These are phyloP conservation scores for Rynchops niger DNA, from an alignment of 2,113 vertebrate species.

Conservation along the genomic window DNA sequence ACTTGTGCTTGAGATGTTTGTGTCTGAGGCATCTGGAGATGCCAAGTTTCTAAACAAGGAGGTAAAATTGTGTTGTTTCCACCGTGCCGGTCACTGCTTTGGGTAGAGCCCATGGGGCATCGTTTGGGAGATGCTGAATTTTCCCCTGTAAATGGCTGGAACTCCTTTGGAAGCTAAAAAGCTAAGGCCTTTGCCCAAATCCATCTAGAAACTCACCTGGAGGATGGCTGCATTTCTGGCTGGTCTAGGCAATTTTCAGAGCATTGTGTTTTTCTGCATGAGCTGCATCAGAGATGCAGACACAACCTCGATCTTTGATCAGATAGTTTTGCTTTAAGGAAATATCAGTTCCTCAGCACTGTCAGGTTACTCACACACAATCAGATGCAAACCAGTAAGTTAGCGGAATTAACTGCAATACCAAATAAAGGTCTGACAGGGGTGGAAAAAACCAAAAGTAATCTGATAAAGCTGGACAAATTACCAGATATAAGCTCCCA, in stretches of 20 bases:
- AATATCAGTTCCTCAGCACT: background rate
- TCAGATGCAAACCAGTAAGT: background rate
- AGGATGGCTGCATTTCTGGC: background rate
- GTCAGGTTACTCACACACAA: background rate
- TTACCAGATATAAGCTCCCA: background rate
- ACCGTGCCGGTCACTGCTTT: rapidly evolving
- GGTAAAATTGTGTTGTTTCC: background rate
- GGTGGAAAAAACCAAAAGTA: background rate
- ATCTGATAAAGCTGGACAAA: background rate
- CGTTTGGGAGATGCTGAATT: background rate
- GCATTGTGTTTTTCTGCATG: background rate
- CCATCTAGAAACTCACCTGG: background rate
- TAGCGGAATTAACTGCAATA: background rate
- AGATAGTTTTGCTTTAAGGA: background rate
- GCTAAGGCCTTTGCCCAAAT: background rate
- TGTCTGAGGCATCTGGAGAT: background rate
- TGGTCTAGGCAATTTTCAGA: background rate
- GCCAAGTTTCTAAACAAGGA: background rate
- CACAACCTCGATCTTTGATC: background rate
- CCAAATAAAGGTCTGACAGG: background rate
- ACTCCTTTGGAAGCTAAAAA: background rate
- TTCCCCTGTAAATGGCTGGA: background rate
- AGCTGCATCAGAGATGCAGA: background rate
- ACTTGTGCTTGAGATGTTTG: background rate
- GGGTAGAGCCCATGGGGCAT: background rate